Percentiles rank a stretch among this genome's conserved stretches.
These are phyloP conservation scores for Isaurus tuberculatus DNA, from an alignment of 92 coral and sea anemone genomes.

Conservation along the genomic window DNA sequence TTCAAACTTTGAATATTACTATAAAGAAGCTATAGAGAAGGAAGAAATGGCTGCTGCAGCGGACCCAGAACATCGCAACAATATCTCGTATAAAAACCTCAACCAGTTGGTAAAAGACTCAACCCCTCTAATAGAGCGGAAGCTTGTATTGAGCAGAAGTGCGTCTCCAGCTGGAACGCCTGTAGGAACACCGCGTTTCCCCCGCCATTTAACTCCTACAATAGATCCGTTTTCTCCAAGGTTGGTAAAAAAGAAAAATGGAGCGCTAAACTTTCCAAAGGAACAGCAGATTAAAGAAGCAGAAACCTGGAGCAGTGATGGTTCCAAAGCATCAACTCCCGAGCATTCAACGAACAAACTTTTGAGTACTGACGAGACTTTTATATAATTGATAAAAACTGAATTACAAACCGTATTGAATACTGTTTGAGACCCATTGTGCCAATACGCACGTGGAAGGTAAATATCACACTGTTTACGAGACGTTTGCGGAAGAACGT, in stretches of 20 bases:
- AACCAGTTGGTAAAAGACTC: constrained; percentile 69
- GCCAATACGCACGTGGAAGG: background rate
- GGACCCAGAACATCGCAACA: constrained; percentile 56
- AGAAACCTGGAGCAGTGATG: constrained; percentile 66
- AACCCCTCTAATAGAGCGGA: constrained; percentile 69
- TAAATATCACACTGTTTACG: background rate
- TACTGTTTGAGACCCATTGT: background rate
- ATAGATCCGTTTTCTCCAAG: constrained; percentile 8
- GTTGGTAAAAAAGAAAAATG: constrained; percentile 50
- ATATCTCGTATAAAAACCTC: constrained; percentile 70
- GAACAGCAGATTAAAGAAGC: constrained; percentile 67
- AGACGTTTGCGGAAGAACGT: too few relatives aligned
- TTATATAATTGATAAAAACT: background rate
- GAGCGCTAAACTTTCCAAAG: constrained; percentile 60
- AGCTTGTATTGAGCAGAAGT: constrained; percentile 29
- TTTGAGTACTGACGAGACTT: constrained; percentile 2
- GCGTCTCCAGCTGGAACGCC: constrained; percentile 22
- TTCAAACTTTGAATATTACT: constrained; percentile 95
- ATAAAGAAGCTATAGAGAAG: constrained; percentile 82
- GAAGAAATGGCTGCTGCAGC: constrained; percentile 1
- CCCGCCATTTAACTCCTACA: background rate
- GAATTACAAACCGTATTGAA: background rate
- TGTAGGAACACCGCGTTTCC: constrained; percentile 31
- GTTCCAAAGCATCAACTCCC: constrained; percentile 52
- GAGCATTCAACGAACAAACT: constrained; percentile 32